Base-by-base conservation (phyloP, 2,113 vertebrate species). In the Bos indicus region DNA sequence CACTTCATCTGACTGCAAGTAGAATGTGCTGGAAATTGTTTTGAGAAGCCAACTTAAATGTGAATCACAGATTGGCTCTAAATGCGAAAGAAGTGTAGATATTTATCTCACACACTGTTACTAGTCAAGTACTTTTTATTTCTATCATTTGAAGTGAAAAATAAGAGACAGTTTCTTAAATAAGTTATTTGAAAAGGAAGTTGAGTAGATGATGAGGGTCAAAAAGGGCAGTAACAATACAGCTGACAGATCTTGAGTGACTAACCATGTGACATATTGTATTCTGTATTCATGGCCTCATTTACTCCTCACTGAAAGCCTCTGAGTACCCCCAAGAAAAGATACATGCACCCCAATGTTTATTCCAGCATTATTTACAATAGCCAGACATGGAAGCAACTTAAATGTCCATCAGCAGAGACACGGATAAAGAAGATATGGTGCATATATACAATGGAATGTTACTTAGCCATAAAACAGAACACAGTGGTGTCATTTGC, bases 1-100 rank as follows among this genome's bases (percentile, higher is more conserved):
- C 83, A 95, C 87, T 98, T 97, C 97, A 96, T 97, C 97, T 98
- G 96, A 97, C 95, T 96, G 97, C 84, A 96, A 96, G 90, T 95
- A 90, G 95, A 96, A 97, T 71, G 74, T 96, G 54, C 87, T 98
- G 48, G 91, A 98, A 98, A 98, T 97, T 92, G 83, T 97, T 97
- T 97, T 14, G 6, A 88, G 90, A 94, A 97, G 78, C 80, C 81
- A 90, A 40, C 46, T 90, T 94, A 95, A 98, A 95, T 94, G 94
- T 64, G 80, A 97, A 96, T 97, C 95, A 89, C 83, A 96, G 96
- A 86, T 90, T 97, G 96, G 91, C 81, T 97, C 43, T 92, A 95
- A 95, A 88, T 90, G 92, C 1, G 30, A 96, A 84, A 67, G 43
- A 93, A 89, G 52, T 82, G 30, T 94, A 88, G 86, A 12, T 92